Evolutionary conservation across 1,140 invertebrate genomes (phyloP), one percentile per base, ranked within the genome.

Genomic region (Pachypeltis micranthus): DNA sequence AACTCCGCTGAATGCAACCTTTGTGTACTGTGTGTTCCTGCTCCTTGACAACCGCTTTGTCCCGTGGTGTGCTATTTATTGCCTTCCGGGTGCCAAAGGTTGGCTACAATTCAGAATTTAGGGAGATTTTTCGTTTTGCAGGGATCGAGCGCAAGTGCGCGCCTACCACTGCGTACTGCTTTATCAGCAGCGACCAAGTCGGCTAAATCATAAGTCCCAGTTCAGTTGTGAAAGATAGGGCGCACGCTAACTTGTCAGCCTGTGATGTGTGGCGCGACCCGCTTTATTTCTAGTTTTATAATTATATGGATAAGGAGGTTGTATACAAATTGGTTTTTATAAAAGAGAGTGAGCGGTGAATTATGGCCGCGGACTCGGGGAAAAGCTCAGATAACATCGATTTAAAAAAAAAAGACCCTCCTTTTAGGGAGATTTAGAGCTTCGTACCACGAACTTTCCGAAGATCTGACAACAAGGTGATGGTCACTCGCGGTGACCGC

Each of bases 321-420:
- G 47, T 51, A 51, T 51, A 51, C 47, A 51, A 51, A 51, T 51
- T 51, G 47, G 47, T 51, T 51, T 51, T 51, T 51, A 51, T 51
- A 51, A 51, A 51, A 51, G 47, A 51, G n/a, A 51, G 47, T 10
- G 23, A 21, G 19, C 47, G 47, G 47, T 51, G 47, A 51, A 21
- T 51, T 51, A 51, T 51, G 47, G 47, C 7, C 47, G 47, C 21
- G 10, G 47, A 51, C 10, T 21, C 12, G 23, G 47, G 23, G 47
- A 10, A 7, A 21, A 21, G 47, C 19, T 21, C 10, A 4, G 47
- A 51, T 51, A 51, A 51, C 12, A 51, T 51, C 47, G 47, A 51
- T 51, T 21, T 51, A 51, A 16, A 51, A 51, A 16, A 51, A 51
- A 51, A 51, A 51, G 47, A 21, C 7, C n/a, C n/a, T 21, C 47